Percentiles rank a stretch among this genome's conserved stretches.
These are phyloP conservation scores for Mugil cephalus DNA, from an alignment of 2,113 vertebrate species.

Conservation along the genomic window DNA sequence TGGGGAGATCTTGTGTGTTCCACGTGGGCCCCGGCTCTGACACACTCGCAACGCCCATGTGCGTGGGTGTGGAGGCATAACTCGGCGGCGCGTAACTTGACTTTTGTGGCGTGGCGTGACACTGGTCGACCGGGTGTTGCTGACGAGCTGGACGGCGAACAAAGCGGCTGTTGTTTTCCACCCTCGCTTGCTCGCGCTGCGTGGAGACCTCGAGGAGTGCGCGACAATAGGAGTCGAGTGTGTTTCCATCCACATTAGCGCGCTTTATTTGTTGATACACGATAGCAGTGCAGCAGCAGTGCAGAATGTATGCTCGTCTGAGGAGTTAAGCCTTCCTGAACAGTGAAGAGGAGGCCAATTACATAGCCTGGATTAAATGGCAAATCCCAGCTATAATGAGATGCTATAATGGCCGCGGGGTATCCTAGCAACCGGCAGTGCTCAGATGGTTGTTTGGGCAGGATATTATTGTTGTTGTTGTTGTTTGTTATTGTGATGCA, in stretches of 20 bases:
- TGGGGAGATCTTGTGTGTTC: constrained; percentile 13
- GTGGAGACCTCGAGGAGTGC: neutral
- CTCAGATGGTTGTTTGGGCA: constrained; percentile 64
- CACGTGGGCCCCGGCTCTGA: constrained; percentile 7
- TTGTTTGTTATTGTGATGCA: constrained; percentile 67
- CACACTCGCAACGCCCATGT: no score
- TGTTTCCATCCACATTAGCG: constrained; percentile 38
- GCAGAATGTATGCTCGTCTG: constrained; percentile 53
- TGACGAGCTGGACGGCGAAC: constrained; percentile 32
- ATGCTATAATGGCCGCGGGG: constrained; percentile 73
- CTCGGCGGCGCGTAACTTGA: constrained; percentile 6
- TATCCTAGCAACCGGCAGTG: constrained; percentile 81
- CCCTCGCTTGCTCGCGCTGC: neutral
- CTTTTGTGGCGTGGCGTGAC: constrained; percentile 14
- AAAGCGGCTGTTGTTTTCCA: constrained; percentile 50
- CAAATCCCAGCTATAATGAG: constrained; percentile 78
- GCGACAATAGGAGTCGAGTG: constrained; percentile 19
- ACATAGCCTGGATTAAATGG: constrained; percentile 76
- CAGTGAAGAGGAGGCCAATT: constrained; percentile 76
- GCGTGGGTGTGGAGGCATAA: neutral
- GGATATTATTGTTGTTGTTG: constrained; percentile 63
- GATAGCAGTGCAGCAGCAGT: constrained; percentile 37
- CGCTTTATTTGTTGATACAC: constrained; percentile 49
- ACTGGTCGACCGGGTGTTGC: neutral
- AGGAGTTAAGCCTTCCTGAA: constrained; percentile 69